Conservation (phyloP, 1,140 invertebrate genomes). For the Maniola jurtina region DNA sequence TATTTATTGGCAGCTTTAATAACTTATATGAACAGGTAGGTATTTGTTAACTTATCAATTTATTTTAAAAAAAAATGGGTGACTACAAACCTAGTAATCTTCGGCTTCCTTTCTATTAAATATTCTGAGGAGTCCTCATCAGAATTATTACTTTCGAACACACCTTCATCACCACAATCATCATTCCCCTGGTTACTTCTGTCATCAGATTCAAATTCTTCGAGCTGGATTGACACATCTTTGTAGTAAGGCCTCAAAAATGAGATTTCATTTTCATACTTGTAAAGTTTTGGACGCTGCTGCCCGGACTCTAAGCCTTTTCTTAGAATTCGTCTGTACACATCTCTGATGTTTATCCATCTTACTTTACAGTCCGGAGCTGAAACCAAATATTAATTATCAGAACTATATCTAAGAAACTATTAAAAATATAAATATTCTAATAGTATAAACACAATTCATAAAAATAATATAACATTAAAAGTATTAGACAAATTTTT, state of each 20-base stretch:
- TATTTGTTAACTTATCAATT: too few species aligned
- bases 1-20: too few species aligned
- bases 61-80: too few species aligned
- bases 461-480: too few species aligned
- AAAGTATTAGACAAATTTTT: too few species aligned
- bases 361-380: conserved; percentile 65
- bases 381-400: conserved; percentile 40
- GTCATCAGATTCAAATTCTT: conserved; percentile 45
- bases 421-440: too few species aligned
- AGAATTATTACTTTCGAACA: conserved; percentile 37
- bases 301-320: conserved; percentile 41
- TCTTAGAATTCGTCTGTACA: conserved; percentile 58
- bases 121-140: conserved; percentile 28
- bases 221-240: conserved; percentile 42
- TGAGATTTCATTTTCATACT: conserved; percentile 61
- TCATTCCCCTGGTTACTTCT: conserved; percentile 39
- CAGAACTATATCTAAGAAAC: too few species aligned
- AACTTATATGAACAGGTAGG: too few species aligned
- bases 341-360: conserved; percentile 74
- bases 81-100: conserved; percentile 31
- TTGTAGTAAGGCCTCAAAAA: conserved; percentile 63
- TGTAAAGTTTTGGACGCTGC: conserved; percentile 42
- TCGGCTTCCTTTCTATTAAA: conserved; percentile 33
- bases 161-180: conserved; percentile 34
- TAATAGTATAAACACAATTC: too few species aligned